Percentiles rank a stretch among this genome's conserved stretches.
These are phyloP conservation scores for Dusona sp. DNA, from an alignment of 2,888 invertebrate species.

Conservation along the genomic window DNA sequence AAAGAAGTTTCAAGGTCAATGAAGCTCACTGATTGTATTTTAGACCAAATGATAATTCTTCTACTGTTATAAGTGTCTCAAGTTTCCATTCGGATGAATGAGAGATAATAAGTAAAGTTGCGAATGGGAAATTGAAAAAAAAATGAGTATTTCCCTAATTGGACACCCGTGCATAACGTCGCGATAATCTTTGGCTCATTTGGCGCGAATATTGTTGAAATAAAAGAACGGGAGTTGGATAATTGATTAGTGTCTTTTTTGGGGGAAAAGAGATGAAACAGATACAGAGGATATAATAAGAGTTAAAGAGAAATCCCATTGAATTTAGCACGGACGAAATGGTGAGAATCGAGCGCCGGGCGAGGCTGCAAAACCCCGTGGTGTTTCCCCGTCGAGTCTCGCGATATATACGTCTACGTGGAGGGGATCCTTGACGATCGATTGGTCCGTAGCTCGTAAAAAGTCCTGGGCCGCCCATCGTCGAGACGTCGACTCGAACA, in stretches of 20 bases:
- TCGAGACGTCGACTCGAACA: conserved; percentile 70
- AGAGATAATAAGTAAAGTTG: not conserved
- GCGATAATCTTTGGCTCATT: conserved; percentile 35
- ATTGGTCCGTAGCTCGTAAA: conserved; percentile 78
- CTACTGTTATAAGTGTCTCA: not conserved
- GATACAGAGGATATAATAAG: conserved; percentile 22
- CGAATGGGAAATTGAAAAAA: not conserved
- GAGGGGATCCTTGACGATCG: conserved; percentile 80
- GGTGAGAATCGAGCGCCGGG: conserved; percentile 60
- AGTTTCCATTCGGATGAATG: not conserved
- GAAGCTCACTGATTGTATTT: not conserved
- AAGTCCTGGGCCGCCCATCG: conserved; percentile 74
- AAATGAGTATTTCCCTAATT: conserved; percentile 48
- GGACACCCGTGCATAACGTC: conserved; percentile 11
- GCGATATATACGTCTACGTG: conserved; percentile 47
- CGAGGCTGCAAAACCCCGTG: conserved; percentile 66
- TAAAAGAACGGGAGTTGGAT: conserved; percentile 32
- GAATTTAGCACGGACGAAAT: conserved; percentile 55
- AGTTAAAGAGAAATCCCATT: conserved; percentile 54
- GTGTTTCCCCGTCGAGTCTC: conserved; percentile 58
- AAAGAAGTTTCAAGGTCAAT: conserved; percentile 5
- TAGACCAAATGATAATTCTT: not conserved
- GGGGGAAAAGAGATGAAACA: conserved; percentile 13
- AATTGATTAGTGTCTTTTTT: conserved; percentile 66
- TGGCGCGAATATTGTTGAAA: conserved; percentile 14